Base-by-base conservation (phyloP, 2,888 invertebrate species). In the Melinopterus prodromus region DNA sequence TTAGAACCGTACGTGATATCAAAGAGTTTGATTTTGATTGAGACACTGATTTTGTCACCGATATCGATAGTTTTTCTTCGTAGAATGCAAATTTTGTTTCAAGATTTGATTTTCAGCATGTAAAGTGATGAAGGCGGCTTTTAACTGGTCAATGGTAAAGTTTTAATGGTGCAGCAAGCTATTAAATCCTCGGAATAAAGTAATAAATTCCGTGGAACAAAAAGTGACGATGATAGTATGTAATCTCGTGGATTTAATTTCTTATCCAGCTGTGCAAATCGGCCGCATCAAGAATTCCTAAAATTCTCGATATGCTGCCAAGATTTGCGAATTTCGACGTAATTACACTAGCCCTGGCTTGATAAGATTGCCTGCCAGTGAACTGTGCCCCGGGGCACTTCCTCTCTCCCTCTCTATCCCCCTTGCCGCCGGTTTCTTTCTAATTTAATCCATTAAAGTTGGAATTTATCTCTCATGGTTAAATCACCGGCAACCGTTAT, bases 401-500 rank as follows among this genome's bases (percentile, higher is more conserved):
- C 12, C 53, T 12, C 53, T 53, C 53, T 12, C 7, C 53, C 53
- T 7, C 53, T 7, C 12, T 12, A 7, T 1, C 12, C 53, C 53
- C 53, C 53, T 53, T 12, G 53, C 53, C 53, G 12, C 7, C 5
- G 53, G 53, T 4, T 53, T 53, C 53, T 53, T 53, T 53, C 53
- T 53, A 53, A 53, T 53, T 53, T 53, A 53, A 53, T 53, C 53
- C 53, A 53, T 53, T 53, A 53, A 53, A 53, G 53, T 53, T 53
- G 53, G 53, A 53, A 53, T 53, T 53, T 53, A 53, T 53, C 53
- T 35, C 69, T 77, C 77, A 69, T 16, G 35, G 69, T 69, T 69
- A 77, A 69, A 77, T 77, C 69, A 16, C n/a, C 16, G 26, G n/a
- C 53, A 77, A 53, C 53, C 53, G 53, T 53, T 53, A 53, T 53